A percentile compares a stretch with the other conserved stretches of the same genome.
Conservation (phyloP, 2,888 invertebrate genomes). For the Biston betularia region DNA sequence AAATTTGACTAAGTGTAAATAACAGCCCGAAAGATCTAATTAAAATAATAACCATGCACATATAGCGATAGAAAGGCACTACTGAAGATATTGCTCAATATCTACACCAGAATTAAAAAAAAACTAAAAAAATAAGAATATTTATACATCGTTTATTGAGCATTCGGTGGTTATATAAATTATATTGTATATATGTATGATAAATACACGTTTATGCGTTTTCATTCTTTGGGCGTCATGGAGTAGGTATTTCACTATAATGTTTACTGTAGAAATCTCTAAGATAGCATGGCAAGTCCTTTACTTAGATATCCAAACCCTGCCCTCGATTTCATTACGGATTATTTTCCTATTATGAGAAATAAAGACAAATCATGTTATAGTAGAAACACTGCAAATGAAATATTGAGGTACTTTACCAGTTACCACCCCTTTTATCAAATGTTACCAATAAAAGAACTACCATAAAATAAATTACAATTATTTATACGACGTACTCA, state of each 20-base stretch:
- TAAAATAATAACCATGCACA: constrained; percentile 43
- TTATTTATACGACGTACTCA: neutral
- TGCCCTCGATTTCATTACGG: neutral
- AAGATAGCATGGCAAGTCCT: constrained; percentile 4
- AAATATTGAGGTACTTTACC: constrained; percentile 27
- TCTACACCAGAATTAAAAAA: constrained; percentile 31
- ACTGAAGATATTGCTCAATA: constrained; percentile 57
- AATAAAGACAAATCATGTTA: neutral
- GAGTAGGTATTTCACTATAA: constrained; percentile 17
- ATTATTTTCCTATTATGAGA: neutral
- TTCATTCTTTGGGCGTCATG: constrained; percentile 43
- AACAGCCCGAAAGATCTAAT: constrained; percentile 48
- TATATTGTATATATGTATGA: constrained; percentile 2
- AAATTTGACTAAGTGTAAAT: constrained; percentile 40
- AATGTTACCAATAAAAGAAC: neutral
- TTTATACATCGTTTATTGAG: constrained; percentile 55
- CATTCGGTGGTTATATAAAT: constrained; percentile 55
- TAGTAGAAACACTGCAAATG: neutral
- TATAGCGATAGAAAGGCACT: constrained; percentile 63
- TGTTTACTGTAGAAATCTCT: neutral
- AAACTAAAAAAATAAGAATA: constrained; percentile 45
- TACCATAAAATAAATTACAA: constrained; percentile 4
- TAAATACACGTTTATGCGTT: constrained; percentile 27
- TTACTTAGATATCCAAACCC: neutral
- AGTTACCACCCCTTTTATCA: constrained; percentile 15